Evolutionary conservation across 2,888 invertebrate genomes (phyloP).

Genomic region (Frankliniella intonsa): DNA sequence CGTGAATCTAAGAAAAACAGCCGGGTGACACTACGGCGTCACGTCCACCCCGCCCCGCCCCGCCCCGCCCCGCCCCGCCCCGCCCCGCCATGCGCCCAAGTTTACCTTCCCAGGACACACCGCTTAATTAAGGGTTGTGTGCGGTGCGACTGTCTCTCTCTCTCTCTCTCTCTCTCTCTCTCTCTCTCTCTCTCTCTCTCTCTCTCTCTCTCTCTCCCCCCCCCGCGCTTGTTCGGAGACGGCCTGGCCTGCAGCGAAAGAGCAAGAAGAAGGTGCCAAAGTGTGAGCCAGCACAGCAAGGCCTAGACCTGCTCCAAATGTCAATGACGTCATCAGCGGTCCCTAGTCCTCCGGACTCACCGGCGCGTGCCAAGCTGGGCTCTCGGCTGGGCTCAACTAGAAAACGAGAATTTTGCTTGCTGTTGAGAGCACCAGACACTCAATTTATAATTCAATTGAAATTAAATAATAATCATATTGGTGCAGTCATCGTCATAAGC

Average conservation of each 20-base stretch:
- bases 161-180: slow-evolving; percentile 13
- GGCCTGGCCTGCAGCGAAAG: not conserved
- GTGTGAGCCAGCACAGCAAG: too few relatives aligned
- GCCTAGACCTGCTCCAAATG: too few relatives aligned
- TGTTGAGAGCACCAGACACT: too few relatives aligned
- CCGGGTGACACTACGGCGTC: not conserved
- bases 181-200: slow-evolving; percentile 15
- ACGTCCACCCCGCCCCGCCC: not conserved
- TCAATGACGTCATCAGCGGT: too few relatives aligned
- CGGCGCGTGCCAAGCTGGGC: too few relatives aligned
- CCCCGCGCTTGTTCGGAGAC: not conserved
- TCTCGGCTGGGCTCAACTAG: too few relatives aligned
- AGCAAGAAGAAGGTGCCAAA: too few relatives aligned
- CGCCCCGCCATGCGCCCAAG: not conserved
- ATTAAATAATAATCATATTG: too few relatives aligned
- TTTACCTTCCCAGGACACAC: not conserved
- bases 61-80: not conserved
- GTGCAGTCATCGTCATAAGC: too few relatives aligned
- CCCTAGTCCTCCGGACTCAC: too few relatives aligned
- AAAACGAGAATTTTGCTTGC: too few relatives aligned
- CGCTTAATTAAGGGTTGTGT: not conserved
- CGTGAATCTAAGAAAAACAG: not conserved
- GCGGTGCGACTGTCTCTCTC: not conserved
- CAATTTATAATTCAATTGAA: too few relatives aligned
- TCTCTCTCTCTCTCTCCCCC: slow-evolving; percentile 15